Conservation (phyloP, 2,888 invertebrate genomes). For the Latrodectus hesperus region DNA sequence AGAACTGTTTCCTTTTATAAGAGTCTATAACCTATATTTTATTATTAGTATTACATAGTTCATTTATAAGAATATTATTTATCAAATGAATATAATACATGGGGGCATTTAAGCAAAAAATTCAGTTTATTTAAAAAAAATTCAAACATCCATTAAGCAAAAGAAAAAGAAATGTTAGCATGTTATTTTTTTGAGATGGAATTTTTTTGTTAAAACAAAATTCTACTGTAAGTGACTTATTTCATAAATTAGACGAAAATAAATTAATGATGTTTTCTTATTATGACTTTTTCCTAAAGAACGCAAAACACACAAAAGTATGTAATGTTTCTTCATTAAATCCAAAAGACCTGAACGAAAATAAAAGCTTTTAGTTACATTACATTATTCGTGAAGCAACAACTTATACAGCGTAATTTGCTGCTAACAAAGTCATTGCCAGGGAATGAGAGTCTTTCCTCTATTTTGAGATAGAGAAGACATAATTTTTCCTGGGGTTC, state of each 20-base stretch:
- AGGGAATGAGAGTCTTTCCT: slow-evolving; percentile 5
- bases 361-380: slow-evolving; percentile 27
- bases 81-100: no score
- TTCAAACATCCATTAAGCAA: no score
- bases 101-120: no score
- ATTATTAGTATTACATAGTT: no score
- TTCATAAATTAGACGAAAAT: background rate
- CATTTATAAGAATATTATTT: no score
- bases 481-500: slow-evolving; percentile 17
- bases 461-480: background rate
- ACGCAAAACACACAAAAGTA: background rate
- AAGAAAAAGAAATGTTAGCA: no score
- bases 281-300: background rate
- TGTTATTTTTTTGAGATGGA: no score
- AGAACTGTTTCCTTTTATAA: no score
- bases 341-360: background rate
- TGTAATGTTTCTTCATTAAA: slow-evolving; percentile 27
- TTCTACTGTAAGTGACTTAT: background rate
- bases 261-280: background rate
- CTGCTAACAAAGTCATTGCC: slow-evolving; percentile 8
- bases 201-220: no score
- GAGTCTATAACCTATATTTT: no score
- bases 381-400: slow-evolving; percentile 17
- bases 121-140: no score
- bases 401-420: slow-evolving; percentile 16